These are phyloP conservation scores for Cerastis rubricosa DNA, from an alignment of 2,888 invertebrate genomes.

Conservation along the genomic window DNA sequence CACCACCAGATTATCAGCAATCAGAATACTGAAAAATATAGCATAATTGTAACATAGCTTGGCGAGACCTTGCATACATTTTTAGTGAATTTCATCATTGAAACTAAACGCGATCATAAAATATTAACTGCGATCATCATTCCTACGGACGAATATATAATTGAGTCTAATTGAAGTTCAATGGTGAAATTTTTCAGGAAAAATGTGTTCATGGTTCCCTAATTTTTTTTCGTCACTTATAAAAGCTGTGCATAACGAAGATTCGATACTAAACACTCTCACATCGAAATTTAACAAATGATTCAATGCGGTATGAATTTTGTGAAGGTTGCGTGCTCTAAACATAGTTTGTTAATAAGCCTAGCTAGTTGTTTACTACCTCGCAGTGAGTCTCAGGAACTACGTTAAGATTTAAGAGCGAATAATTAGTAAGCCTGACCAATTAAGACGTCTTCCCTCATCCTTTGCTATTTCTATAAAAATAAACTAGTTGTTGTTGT, in stretches of 20 bases:
- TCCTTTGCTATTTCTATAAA: conserved; percentile 3
- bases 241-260: not conserved
- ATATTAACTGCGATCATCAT: not conserved
- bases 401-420: no score
- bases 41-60: not conserved
- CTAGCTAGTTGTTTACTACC: not conserved
- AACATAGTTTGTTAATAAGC: not conserved
- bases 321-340: not conserved
- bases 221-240: not conserved
- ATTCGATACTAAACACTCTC: not conserved
- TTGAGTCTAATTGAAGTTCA: not conserved
- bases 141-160: not conserved
- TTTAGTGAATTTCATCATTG: not conserved
- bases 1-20: conserved; percentile 94
- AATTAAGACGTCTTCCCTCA: not conserved
- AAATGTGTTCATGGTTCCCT: not conserved
- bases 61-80: not conserved
- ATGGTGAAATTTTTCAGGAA: not conserved
- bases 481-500: not conserved
- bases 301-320: conserved; percentile 13
- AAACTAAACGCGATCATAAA: not conserved
- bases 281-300: not conserved
- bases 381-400: not conserved
- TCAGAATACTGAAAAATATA: conserved; percentile 92
- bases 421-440: not conserved